Base-by-base conservation (phyloP, 2,888 invertebrate species). In the Mellilla xanthometata region DNA sequence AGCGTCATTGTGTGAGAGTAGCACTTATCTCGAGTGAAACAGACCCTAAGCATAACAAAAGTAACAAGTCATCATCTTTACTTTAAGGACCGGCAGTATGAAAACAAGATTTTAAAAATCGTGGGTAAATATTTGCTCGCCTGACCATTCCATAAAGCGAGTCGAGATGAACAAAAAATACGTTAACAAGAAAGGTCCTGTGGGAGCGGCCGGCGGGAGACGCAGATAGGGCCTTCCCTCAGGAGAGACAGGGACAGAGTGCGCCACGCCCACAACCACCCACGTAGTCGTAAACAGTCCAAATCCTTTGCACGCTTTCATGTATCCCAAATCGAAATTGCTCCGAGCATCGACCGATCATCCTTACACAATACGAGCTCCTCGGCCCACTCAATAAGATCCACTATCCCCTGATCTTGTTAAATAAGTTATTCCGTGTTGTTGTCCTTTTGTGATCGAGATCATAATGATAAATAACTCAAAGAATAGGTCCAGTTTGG, bases 301-400 rank as follows among this genome's bases (percentile, higher is more conserved):
- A 87, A 89, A 89, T 87, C 88, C 86, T 86, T 85, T 85, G 87
- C 86, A 86, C 82, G 87, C 81, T 87, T 85, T 84, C 87, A 85
- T 85, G 84, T 88, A 86, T 84, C 86, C 88, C 79, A 88, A 88
- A 87, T 83, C 83, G 81, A 87, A 86, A 87, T 81, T 82, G 85
- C 84, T 86, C 57, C 77, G 68, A 85, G 85, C 84, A 76, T 77
- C 78, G 60, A 61, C 62, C 50, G 52, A 47, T 49, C 45, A 58
- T 55, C 55, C 48, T 50, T 69, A 67, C 40, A 56, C 68, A 55
- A 84, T 67, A 78, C 63, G 52, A 68, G 60, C 47, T 60, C 62
- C 65, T 79, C 68, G 44, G 29, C 13, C 61, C 36, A 45, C 32
- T 35, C 6, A 28, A 65, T 79, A 87, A 73, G 76, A 75, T 48